These are phyloP conservation scores for Gonioctena quinquepunctata DNA, from an alignment of 1,140 invertebrate species.

Conservation along the genomic window DNA sequence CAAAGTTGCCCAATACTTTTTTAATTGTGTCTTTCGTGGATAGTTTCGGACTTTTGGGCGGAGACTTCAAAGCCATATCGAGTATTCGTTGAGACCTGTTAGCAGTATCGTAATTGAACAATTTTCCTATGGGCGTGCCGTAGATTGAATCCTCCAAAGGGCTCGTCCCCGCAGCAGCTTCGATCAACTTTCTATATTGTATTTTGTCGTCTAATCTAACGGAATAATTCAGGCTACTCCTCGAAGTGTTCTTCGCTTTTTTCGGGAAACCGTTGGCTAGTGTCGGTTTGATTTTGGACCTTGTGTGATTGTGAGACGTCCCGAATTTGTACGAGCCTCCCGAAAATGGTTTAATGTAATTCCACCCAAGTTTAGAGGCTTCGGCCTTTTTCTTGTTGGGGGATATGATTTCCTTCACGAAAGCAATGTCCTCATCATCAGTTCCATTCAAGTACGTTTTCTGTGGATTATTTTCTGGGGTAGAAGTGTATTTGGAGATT, in stretches of 20 bases:
- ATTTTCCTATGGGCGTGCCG: slow-evolving; percentile 40
- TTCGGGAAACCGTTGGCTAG: neutral
- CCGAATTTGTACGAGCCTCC: slow-evolving; percentile 5
- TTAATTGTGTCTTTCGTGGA: slow-evolving; percentile 45
- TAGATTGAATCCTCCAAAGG: slow-evolving; percentile 36
- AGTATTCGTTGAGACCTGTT: slow-evolving; percentile 18
- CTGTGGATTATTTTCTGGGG: slow-evolving; percentile 16
- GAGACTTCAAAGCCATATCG: slow-evolving; percentile 19
- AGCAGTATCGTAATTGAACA: slow-evolving; percentile 19
- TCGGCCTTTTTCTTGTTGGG: slow-evolving; percentile 25
- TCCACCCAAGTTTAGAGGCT: slow-evolving; percentile 28
- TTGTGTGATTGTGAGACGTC: slow-evolving; percentile 15
- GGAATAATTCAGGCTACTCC: slow-evolving; percentile 35
- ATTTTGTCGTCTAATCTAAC: slow-evolving; percentile 48
- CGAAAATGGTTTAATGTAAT: slow-evolving; percentile 31
- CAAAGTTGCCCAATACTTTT: slow-evolving; percentile 46
- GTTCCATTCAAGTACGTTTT: slow-evolving; percentile 2
- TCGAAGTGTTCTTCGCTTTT: neutral
- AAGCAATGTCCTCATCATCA: slow-evolving; percentile 36
- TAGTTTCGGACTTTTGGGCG: slow-evolving; percentile 26
- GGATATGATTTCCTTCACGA: slow-evolving; percentile 32
- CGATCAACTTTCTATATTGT: slow-evolving; percentile 46
- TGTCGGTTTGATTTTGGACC: slow-evolving; percentile 13
- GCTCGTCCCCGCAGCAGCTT: slow-evolving; percentile 10
- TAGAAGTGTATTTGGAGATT: slow-evolving; percentile 26